These are phyloP conservation scores for Philereme vetulata DNA, from an alignment of 2,888 invertebrate species.

Conservation along the genomic window DNA sequence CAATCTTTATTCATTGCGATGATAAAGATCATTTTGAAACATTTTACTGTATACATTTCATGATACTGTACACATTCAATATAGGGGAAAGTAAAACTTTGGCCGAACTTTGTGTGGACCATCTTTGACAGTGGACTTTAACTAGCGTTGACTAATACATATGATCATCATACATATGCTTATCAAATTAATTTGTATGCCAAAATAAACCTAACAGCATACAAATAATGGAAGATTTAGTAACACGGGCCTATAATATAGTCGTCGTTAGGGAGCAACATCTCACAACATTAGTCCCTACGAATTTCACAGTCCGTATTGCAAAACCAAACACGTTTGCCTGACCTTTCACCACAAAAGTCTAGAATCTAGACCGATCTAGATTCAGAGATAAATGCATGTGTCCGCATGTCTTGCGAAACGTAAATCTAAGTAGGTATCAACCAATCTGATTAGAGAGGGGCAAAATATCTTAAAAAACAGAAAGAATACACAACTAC, in stretches of 20 bases:
- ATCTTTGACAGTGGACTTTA: too few species aligned
- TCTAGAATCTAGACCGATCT: conserved; percentile 63
- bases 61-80: too few species aligned
- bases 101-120: too few species aligned
- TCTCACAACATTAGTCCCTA: conserved; percentile 36
- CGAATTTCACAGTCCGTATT: conserved; percentile 47
- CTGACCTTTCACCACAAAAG: conserved; percentile 76
- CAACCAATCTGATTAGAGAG: background rate
- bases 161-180: too few species aligned
- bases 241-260: background rate
- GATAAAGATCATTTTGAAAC: too few species aligned
- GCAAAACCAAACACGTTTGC: conserved; percentile 58
- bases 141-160: too few species aligned
- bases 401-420: conserved; percentile 56
- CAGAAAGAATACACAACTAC: too few species aligned
- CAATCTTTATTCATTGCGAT: too few species aligned
- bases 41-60: too few species aligned
- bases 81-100: too few species aligned
- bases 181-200: too few species aligned
- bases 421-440: conserved; percentile 36
- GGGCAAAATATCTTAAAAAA: background rate
- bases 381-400: conserved; percentile 72
- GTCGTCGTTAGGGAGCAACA: conserved; percentile 14
- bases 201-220: too few species aligned
- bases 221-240: background rate